Percentiles rank a stretch among this genome's conserved stretches.
These are phyloP conservation scores for Apoderus coryli DNA, from an alignment of 2,888 invertebrate genomes.

Conservation along the genomic window DNA sequence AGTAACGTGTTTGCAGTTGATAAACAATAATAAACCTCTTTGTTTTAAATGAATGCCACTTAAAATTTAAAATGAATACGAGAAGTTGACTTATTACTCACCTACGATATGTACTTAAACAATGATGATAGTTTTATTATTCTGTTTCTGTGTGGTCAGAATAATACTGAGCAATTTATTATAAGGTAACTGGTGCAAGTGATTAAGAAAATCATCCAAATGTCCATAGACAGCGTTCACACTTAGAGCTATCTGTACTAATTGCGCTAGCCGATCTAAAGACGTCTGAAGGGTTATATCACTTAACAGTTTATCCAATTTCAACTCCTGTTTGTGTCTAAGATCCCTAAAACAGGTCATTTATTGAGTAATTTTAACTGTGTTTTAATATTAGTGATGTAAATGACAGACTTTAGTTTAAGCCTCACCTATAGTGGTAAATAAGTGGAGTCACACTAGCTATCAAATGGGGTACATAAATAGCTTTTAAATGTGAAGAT, in stretches of 20 bases:
- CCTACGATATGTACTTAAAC: no score
- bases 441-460: constrained; percentile 21
- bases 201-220: constrained; percentile 49
- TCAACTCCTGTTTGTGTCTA: constrained; percentile 18
- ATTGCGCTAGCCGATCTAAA: constrained; percentile 69
- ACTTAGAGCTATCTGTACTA: constrained; percentile 65
- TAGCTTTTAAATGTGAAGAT: constrained; percentile 41
- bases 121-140: constrained; percentile 18
- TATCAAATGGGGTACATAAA: constrained; percentile 46
- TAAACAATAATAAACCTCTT: no score
- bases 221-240: constrained; percentile 71
- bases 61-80: no score
- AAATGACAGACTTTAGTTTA: no score
- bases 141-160: constrained; percentile 40
- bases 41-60: no score
- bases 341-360: constrained; percentile 20
- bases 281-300: constrained; percentile 38
- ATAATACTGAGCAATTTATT: constrained; percentile 50
- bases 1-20: no score
- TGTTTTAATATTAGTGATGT: no score
- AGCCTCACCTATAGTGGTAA: no score
- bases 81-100: no score
- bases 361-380: no score
- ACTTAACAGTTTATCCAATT: constrained; percentile 16
- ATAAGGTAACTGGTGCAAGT: constrained; percentile 46